Evolutionary conservation across 2,113 vertebrate species (phyloP).

Genomic region (Xiphophorus hellerii): DNA sequence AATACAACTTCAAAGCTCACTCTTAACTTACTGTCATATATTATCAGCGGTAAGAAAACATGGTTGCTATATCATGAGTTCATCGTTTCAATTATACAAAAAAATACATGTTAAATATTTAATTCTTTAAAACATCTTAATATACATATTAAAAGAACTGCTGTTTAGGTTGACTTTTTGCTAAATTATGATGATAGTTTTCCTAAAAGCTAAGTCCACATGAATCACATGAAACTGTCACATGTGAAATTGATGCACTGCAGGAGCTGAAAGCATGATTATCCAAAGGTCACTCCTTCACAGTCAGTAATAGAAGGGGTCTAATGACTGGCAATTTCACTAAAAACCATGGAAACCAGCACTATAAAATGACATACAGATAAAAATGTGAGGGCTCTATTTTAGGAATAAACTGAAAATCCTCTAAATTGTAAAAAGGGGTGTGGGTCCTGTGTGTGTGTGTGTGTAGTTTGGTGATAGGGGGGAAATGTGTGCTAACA

Average conservation of each 20-base stretch:
- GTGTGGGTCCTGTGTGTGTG: too few species aligned
- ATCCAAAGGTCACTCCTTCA: conserved; percentile 27
- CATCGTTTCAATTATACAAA: background rate
- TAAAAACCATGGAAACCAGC: conserved; percentile 21
- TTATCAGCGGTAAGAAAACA: background rate
- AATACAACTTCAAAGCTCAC: too few species aligned
- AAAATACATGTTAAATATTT: background rate
- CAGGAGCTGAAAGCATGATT: conserved; percentile 44
- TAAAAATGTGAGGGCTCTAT: background rate
- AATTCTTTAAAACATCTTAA: background rate
- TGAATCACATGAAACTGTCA: conserved; percentile 28
- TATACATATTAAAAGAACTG: background rate
- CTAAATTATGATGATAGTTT: conserved; percentile 25
- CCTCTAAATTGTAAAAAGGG: too few species aligned
- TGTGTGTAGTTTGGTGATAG: too few species aligned
- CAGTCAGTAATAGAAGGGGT: conserved; percentile 31
- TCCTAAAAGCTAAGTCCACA: conserved; percentile 7
- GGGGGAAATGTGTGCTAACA: too few species aligned
- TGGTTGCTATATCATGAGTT: too few species aligned
- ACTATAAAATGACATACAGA: background rate
- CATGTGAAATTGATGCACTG: conserved; percentile 11
- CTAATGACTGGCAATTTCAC: conserved; percentile 38
- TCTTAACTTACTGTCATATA: background rate
- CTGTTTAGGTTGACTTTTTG: background rate
- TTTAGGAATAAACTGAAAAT: background rate